Conservation (phyloP, 2,113 vertebrate genomes). For the Grallaria varia region DNA sequence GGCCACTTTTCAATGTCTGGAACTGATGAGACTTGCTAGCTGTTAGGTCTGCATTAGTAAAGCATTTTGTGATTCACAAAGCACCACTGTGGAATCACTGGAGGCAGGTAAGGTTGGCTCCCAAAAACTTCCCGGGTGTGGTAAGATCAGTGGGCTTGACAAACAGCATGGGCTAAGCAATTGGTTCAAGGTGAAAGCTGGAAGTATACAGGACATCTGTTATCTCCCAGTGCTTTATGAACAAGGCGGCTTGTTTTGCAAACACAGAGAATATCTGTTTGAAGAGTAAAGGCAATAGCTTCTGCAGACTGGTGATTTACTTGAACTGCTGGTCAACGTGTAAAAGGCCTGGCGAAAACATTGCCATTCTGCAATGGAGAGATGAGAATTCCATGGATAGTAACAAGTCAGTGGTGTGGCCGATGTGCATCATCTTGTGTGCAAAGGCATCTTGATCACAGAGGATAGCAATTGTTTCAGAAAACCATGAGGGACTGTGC, state of each 20-base stretch:
- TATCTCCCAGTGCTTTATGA: not conserved
- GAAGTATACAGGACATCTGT: not conserved
- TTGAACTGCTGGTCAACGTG: not conserved
- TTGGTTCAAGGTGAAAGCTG: not conserved
- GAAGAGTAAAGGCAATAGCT: not conserved
- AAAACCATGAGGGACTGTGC: not conserved
- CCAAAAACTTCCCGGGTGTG: not conserved
- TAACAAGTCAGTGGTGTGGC: not conserved
- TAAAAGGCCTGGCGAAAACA: not conserved
- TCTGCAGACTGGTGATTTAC: not conserved
- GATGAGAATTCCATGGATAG: not conserved
- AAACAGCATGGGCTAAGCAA: not conserved
- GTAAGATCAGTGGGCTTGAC: not conserved
- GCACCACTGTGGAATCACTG: not conserved
- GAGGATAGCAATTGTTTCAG: not conserved
- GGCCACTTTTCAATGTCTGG: not conserved
- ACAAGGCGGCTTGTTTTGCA: not conserved
- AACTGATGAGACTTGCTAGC: not conserved
- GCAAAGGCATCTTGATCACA: not conserved
- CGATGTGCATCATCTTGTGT: not conserved
- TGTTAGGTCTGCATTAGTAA: not conserved
- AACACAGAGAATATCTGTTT: not conserved
- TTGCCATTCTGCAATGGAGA: not conserved
- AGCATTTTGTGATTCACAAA: not conserved
- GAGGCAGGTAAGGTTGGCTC: not conserved